phyloP scores from a whole-genome alignment of 2,888 invertebrate genomes.

The Apotomis capreana region DNA sequence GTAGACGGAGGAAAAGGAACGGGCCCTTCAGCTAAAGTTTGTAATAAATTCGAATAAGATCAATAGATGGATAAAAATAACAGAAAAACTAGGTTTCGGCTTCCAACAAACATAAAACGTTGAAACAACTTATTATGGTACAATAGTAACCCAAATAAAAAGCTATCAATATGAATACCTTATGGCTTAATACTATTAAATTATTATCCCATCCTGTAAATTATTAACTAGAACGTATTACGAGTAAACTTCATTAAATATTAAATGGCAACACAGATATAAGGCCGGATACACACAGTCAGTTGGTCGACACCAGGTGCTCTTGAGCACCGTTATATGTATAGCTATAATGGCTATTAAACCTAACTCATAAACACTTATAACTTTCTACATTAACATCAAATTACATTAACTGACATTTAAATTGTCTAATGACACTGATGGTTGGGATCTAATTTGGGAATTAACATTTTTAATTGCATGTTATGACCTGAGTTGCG shows the following conservation, averaged over 20 bases:
- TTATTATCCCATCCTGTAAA: conserved; percentile 4
- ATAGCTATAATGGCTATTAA: conserved; percentile 26
- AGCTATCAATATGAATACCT: not conserved
- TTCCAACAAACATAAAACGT: too few relatives aligned
- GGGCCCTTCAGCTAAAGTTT: too few relatives aligned
- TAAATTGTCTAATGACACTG: conserved; percentile 32
- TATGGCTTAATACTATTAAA: too few relatives aligned
- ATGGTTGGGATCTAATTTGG: conserved; percentile 15
- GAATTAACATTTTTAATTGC: conserved; percentile 36
- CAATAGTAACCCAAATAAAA: not conserved
- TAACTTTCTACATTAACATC: conserved; percentile 11
- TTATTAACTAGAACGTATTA: not conserved
- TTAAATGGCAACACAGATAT: not conserved
- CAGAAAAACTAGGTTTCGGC: too few relatives aligned
- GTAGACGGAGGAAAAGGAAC: too few relatives aligned
- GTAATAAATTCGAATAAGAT: too few relatives aligned
- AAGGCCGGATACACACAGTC: conserved; percentile 20
- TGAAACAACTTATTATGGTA: not conserved
- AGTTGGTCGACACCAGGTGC: conserved; percentile 33
- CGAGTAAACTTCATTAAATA: not conserved
- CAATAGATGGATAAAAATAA: too few relatives aligned
- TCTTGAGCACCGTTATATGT: conserved; percentile 17
- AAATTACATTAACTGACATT: conserved; percentile 30
- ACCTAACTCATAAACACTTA: conserved; percentile 30
- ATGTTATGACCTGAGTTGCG: not conserved